Evolutionary conservation across 2,113 vertebrate genomes (phyloP).

Genomic region (Apaloderma vittatum): DNA sequence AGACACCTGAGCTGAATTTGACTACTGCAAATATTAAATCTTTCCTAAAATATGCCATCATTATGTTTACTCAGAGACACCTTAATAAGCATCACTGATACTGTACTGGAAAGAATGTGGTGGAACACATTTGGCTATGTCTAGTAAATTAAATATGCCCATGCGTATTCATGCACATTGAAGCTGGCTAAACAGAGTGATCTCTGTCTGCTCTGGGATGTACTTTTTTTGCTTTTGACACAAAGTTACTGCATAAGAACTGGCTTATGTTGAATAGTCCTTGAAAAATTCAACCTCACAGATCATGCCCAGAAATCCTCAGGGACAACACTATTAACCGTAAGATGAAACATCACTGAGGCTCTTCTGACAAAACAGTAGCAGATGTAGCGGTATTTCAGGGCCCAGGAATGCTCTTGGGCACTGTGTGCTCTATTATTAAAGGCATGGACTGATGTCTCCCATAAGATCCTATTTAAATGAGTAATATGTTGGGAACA

Average conservation of each 20-base stretch:
- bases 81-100: not conserved
- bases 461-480: not conserved
- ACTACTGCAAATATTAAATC: not conserved
- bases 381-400: not conserved
- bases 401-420: not conserved
- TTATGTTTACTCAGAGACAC: not conserved
- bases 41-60: not conserved
- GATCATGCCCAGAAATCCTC: not conserved
- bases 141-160: not conserved
- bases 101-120: not conserved
- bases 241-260: not conserved
- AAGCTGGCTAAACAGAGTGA: not conserved
- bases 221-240: not conserved
- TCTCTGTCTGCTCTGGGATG: accelerated
- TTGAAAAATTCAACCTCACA: not conserved
- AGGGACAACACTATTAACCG: not conserved
- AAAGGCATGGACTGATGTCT: not conserved
- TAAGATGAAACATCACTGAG: not conserved
- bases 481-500: accelerated
- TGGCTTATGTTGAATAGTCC: not conserved
- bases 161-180: not conserved
- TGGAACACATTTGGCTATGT: not conserved
- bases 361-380: not conserved
- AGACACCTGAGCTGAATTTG: not conserved
- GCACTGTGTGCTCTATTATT: not conserved